A percentile compares a stretch with the other conserved stretches of the same genome.
These are phyloP conservation scores for Myioborus miniatus DNA, from an alignment of 2,797 vertebrate genomes.

Conservation along the genomic window DNA sequence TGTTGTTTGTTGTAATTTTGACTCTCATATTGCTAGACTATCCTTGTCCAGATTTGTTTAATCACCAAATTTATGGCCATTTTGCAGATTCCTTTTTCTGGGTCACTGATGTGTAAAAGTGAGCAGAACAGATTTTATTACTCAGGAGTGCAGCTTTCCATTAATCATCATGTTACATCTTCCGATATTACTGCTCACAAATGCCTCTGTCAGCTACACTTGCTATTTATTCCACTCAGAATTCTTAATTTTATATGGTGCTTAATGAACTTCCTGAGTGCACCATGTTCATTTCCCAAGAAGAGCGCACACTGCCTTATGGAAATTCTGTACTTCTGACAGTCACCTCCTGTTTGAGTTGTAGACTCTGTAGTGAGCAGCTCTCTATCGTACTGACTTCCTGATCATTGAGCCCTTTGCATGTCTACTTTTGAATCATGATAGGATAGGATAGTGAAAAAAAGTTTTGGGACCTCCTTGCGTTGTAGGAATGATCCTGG, in stretches of 20 bases:
- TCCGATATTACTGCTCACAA: neutral
- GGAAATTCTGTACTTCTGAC: neutral
- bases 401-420: neutral
- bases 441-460: neutral
- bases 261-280: neutral
- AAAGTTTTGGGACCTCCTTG: neutral
- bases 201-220: neutral
- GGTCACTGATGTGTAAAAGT: neutral
- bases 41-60: neutral
- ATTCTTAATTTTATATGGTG: neutral
- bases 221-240: neutral
- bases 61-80: neutral
- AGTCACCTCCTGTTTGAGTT: neutral
- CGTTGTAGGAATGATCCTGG: neutral
- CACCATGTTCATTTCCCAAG: neutral
- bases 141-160: neutral
- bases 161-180: neutral
- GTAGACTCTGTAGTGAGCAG: neutral
- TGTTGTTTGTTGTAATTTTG: neutral
- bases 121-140: neutral
- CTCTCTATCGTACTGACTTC: neutral
- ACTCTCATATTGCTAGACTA: neutral
- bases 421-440: neutral
- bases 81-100: neutral
- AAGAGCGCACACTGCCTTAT: fast-evolving